phyloP scores from a whole-genome alignment of 2,797 vertebrate genomes.

The Distichodus sexfasciatus region DNA sequence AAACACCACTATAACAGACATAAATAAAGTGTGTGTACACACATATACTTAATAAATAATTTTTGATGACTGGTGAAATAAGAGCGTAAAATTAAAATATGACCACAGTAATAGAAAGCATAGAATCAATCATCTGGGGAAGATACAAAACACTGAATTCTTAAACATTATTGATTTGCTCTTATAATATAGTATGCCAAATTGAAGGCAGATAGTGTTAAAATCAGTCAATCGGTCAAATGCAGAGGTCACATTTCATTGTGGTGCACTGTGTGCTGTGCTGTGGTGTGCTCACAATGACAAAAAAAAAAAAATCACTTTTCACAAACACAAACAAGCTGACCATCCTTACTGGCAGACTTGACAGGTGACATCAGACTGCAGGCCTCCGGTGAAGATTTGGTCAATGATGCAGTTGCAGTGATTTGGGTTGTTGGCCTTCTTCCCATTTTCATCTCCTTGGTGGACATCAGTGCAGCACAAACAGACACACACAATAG shows the following conservation, averaged over 20 bases:
- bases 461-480: constrained; percentile 32
- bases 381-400: constrained; percentile 88
- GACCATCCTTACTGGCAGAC: constrained; percentile 94
- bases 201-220: too few relatives aligned
- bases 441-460: constrained; percentile 87
- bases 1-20: constrained; percentile 81
- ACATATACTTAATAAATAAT: too few relatives aligned
- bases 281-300: too few relatives aligned
- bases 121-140: too few relatives aligned
- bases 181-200: not conserved
- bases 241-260: too few relatives aligned
- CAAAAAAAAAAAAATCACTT: not conserved
- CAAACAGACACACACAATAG: not conserved
- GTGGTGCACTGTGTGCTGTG: too few relatives aligned
- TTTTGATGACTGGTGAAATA: too few relatives aligned
- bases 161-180: not conserved
- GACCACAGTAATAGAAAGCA: too few relatives aligned
- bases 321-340: not conserved
- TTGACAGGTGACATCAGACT: constrained; percentile 92
- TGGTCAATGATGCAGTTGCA: constrained; percentile 92
- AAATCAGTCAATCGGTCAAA: too few relatives aligned
- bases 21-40: too few relatives aligned
- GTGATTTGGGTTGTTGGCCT: constrained; percentile 94
- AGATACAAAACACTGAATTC: not conserved
- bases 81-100: too few relatives aligned